phyloP scores from a whole-genome alignment of 2,113 vertebrate genomes.

The Fulmarus glacialis region DNA sequence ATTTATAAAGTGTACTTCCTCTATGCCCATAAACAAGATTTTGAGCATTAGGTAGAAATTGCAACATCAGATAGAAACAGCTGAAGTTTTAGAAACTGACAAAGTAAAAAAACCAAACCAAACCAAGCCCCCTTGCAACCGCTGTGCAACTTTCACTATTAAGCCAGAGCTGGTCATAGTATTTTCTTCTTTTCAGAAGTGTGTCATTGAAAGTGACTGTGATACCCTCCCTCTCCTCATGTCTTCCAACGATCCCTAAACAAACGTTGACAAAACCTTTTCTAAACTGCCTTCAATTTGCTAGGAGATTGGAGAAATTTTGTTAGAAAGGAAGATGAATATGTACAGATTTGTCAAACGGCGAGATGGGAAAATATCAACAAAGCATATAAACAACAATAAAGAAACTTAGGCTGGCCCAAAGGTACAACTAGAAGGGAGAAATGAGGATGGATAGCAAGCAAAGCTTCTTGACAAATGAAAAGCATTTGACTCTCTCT shows the following conservation, averaged over 20 bases:
- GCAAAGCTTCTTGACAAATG: background rate
- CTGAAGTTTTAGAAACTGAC: background rate
- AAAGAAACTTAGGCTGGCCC: background rate
- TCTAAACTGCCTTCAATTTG: background rate
- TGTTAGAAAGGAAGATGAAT: background rate
- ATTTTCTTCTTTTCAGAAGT: background rate
- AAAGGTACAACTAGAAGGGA: background rate
- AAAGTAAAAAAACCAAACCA: background rate
- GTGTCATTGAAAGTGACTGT: background rate
- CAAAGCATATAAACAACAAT: background rate
- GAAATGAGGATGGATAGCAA: background rate
- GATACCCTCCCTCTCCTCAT: background rate
- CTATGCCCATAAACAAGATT: background rate
- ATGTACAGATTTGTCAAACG: background rate
- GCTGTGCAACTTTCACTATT: background rate
- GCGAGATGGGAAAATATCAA: background rate
- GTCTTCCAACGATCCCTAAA: background rate
- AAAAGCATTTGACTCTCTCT: background rate
- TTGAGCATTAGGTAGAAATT: background rate
- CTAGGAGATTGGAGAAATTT: background rate
- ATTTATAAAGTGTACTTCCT: background rate
- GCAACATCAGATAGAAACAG: background rate
- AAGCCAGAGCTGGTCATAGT: rapidly evolving
- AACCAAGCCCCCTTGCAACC: background rate
- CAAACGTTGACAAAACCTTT: background rate